Conservation (phyloP, 1,140 invertebrate species). For the Diachasma alloeum region DNA sequence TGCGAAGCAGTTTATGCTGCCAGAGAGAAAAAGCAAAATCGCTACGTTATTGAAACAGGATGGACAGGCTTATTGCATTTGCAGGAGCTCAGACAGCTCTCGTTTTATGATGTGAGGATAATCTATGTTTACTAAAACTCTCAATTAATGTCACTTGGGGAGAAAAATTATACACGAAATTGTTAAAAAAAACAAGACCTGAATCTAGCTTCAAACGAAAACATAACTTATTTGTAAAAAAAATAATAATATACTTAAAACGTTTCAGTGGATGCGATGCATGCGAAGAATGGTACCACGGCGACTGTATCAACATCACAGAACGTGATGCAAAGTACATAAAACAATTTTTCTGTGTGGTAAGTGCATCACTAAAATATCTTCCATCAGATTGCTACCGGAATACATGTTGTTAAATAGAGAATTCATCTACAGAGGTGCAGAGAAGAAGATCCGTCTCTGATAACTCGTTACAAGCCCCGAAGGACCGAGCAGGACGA, state of each 20-base stretch:
- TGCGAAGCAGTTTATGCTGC: conserved; percentile 87
- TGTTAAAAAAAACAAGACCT: too few species aligned
- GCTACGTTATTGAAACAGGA: conserved; percentile 88
- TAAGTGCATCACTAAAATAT: conserved; percentile 42
- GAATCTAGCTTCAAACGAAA: too few species aligned
- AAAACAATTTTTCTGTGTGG: conserved; percentile 89
- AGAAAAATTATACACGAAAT: too few species aligned
- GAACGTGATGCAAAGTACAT: conserved; percentile 92
- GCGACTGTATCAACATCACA: conserved; percentile 95
- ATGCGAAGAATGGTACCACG: conserved; percentile 99
- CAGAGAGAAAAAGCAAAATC: conserved; percentile 91
- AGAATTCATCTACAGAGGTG: conserved; percentile 67
- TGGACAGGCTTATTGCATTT: conserved; percentile 93
- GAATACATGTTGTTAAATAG: too few species aligned
- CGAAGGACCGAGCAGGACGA: conserved; percentile 71
- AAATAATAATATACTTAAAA: too few species aligned
- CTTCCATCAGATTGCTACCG: too few species aligned
- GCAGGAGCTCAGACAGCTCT: conserved; percentile 89
- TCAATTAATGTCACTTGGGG: too few species aligned
- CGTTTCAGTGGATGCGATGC: conserved; percentile 85
- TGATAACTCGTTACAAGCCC: conserved; percentile 83
- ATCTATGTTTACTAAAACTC: too few species aligned
- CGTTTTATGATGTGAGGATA: conserved; percentile 93
- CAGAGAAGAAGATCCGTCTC: conserved; percentile 80
- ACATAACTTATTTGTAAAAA: too few species aligned